These are phyloP conservation scores for Philopedon plagiatum DNA, from an alignment of 2,888 invertebrate genomes.

Conservation along the genomic window DNA sequence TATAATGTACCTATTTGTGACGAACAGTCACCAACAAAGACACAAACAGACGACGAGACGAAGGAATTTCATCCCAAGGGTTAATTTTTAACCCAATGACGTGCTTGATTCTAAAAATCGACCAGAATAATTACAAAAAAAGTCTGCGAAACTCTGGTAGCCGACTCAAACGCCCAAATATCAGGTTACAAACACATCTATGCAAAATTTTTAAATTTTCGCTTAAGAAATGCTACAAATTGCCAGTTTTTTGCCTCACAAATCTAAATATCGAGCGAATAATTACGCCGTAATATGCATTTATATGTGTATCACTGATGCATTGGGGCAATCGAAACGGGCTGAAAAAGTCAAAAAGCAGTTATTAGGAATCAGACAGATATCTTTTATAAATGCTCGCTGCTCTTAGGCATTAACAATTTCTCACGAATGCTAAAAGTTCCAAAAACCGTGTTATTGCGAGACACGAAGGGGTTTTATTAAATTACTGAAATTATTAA, in stretches of 20 bases:
- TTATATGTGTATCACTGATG: conserved; percentile 42
- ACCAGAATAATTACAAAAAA: too few species aligned
- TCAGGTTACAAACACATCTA: conserved; percentile 4
- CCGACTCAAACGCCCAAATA: conserved; percentile 14
- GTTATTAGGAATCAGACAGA: conserved; percentile 41
- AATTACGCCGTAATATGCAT: conserved; percentile 10
- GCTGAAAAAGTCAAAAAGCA: conserved; percentile 22
- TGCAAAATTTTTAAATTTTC: conserved; percentile 32
- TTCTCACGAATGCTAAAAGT: conserved; percentile 27
- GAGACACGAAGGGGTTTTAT: neutral
- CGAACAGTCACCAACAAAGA: too few species aligned
- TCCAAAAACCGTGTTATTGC: conserved; percentile 17
- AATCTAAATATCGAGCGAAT: conserved; percentile 26
- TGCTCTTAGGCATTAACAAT: conserved; percentile 31
- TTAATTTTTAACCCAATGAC: too few species aligned
- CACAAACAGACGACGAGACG: too few species aligned
- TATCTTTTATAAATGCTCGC: conserved; percentile 28
- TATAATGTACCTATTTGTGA: too few species aligned
- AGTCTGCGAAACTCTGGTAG: neutral
- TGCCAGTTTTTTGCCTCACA: conserved; percentile 11
- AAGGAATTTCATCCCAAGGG: too few species aligned
- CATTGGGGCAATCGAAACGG: conserved; percentile 11
- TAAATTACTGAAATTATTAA: conserved; percentile 14
- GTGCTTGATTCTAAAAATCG: too few species aligned
- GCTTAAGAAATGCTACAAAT: conserved; percentile 31